Conservation (phyloP, 2,113 vertebrate species). For the Perca schrenkii region DNA sequence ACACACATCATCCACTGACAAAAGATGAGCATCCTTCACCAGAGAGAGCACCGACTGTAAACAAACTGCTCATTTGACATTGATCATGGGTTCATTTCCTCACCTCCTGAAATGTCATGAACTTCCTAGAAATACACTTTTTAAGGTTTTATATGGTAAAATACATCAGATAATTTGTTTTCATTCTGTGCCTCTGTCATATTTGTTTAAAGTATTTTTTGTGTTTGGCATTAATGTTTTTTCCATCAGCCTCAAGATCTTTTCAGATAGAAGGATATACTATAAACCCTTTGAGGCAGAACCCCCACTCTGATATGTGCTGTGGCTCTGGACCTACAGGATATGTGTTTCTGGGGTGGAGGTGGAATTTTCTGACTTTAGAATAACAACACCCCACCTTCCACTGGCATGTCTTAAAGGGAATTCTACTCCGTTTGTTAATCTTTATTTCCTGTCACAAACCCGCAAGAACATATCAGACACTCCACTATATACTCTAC, state of each 20-base stretch:
- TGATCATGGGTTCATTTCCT: conserved; percentile 5
- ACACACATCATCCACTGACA: not conserved
- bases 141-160: not conserved
- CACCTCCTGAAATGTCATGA: not conserved
- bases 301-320: conserved; percentile 23
- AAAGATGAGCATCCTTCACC: not conserved
- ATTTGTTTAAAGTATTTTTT: not conserved
- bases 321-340: conserved; percentile 48
- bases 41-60: not conserved
- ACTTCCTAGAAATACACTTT: not conserved
- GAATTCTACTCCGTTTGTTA: conserved; percentile 62
- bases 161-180: not conserved
- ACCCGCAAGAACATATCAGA: conserved; percentile 70
- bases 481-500: conserved; percentile 28
- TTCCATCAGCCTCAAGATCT: not conserved
- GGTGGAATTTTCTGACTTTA: conserved; percentile 66
- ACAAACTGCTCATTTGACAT: not conserved
- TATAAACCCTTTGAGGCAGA: conserved; percentile 11
- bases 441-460: conserved; percentile 73
- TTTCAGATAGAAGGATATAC: conserved; percentile 3
- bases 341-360: conserved; percentile 63
- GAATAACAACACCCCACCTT: conserved; percentile 74
- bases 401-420: conserved; percentile 66
- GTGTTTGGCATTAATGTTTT: conserved; percentile 14
- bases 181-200: not conserved